Base-by-base conservation (phyloP, 2,888 invertebrate genomes). In the Lagria hirta region DNA sequence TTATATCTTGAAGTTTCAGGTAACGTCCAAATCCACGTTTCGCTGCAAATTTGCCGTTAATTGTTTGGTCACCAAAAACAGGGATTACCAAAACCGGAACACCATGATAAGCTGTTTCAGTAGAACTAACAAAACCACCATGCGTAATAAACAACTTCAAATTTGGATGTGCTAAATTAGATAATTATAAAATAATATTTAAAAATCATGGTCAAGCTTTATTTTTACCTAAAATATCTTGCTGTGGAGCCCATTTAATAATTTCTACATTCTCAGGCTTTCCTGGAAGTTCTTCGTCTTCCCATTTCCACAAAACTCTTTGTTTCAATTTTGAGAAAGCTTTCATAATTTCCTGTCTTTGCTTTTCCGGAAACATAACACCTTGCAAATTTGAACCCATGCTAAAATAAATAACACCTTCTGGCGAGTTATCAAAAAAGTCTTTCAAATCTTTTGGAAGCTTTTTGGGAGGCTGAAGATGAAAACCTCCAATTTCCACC, bases 281-380 rank as follows among this genome's bases (percentile, higher is more conserved):
- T 3, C 33, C 48, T 1, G 53, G 52, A 15, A 58, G 23, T 3
- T 38, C 37, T 12, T 77, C 73, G 0, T 76, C 75, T 51, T 84
- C 83, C 79, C 81, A 84, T 68, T 84, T 84, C 83, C 82, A 83
- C 11, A 85, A 57, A 1, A 85, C 76, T 2, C 75, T 78, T 48
- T 82, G 79, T 46, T 82, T 80, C 0, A 83, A 54, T 45, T 72
- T 73, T 1, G 74, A 68, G 40, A 85, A 78, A 1, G 75, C 76
- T 40, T 77, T 76, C 3, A 79, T 64, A 18, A 85, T 74, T 1
- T 71, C 75, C 8, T 73, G 61, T 11, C 73, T 67, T 49, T 75
- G 78, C 1, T 77, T 73, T 0, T 60, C 51, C 0, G 78, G 75
- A 34, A 84, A 61, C 52, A 80, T 73, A n/a, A 73, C 68, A 48